Evolutionary conservation across 2,113 vertebrate species (phyloP).

Genomic region (Trematomus loennbergii): DNA sequence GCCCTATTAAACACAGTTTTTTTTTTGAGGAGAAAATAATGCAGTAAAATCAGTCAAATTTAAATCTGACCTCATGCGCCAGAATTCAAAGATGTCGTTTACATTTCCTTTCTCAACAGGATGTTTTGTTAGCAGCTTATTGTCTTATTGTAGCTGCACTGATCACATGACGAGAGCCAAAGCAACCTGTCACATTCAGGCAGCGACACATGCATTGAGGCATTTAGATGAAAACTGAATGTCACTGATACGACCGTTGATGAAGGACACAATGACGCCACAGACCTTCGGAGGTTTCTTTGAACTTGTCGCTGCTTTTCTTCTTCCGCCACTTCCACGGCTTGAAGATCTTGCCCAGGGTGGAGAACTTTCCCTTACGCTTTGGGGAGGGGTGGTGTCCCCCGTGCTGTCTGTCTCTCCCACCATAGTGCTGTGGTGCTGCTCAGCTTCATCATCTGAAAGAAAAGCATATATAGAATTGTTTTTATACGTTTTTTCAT

Average conservation of each 20-base stretch:
- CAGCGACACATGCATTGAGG: constrained; percentile 26
- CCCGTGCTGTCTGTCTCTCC: constrained; percentile 88
- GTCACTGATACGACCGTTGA: constrained; percentile 18
- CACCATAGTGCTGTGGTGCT: constrained; percentile 84
- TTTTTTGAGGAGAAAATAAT: too few species aligned
- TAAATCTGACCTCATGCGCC: not conserved
- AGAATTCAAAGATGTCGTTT: constrained; percentile 22
- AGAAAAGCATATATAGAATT: not conserved
- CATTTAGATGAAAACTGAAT: constrained; percentile 49
- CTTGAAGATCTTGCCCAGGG: constrained; percentile 98
- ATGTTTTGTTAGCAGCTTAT: constrained; percentile 23
- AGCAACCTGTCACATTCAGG: not conserved
- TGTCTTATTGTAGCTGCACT: constrained; percentile 16
- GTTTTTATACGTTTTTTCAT: not conserved
- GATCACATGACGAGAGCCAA: constrained; percentile 7
- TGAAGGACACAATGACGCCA: constrained; percentile 72
- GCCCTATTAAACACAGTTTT: not conserved
- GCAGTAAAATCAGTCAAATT: not conserved
- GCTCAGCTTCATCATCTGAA: constrained; percentile 89
- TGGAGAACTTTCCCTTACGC: constrained; percentile 96
- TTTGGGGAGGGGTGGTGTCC: constrained; percentile 92
- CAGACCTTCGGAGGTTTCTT: constrained; percentile 96
- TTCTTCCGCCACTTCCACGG: constrained; percentile 99
- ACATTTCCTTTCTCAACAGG: constrained; percentile 11
- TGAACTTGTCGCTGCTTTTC: constrained; percentile 97